Evolutionary conservation across 2,888 invertebrate species (phyloP), one percentile per base, ranked within the genome.

Genomic region (Matsumyia berberina): DNA sequence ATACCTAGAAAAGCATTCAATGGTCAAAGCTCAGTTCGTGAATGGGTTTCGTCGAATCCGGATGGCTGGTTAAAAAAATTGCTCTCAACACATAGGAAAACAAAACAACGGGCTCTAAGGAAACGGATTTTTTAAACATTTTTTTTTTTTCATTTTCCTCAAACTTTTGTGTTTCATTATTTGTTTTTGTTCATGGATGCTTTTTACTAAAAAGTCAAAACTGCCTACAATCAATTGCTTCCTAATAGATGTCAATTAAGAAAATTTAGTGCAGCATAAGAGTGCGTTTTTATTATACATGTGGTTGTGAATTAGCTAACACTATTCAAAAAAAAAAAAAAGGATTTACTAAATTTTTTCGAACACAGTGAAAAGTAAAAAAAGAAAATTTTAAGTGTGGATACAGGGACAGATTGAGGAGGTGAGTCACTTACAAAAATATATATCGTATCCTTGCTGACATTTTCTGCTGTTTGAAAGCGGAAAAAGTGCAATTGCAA

Each of bases 31-130:
- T 91, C 90, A 91, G 91, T 91, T 89, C 89, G 89, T 90, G 89
- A 89, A 90, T 90, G 90, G 89, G 89, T 90, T 89, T 91, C 90
- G 90, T 90, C 89, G 89, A 88, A 89, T 90, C 89, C 90, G 90
- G 91, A 91, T 91, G 91, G 85, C 72, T 51, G 78, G 67, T 17
- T 64, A 73, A 77, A 81, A 35, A 77, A 29, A 24, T 77, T 62
- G 62, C 4, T 1, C 69, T 69, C 53, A 74, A 77, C 58, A 73
- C 35, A 49, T 17, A 69, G 39, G 57, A 62, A 35, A 67, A 55
- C 31, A 62, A 44, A 39, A 39, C 51, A 33, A 72, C 80, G 82
- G 72, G 57, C 73, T 73, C 62, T 46, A 73, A 55, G 49, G 69
- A 64, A 42, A 77, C 77, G 31, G 37, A 66, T 66, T 70, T 66